These are phyloP conservation scores for Prionailurus viverrinus DNA, from an alignment of 2,113 vertebrate species.

Conservation along the genomic window DNA sequence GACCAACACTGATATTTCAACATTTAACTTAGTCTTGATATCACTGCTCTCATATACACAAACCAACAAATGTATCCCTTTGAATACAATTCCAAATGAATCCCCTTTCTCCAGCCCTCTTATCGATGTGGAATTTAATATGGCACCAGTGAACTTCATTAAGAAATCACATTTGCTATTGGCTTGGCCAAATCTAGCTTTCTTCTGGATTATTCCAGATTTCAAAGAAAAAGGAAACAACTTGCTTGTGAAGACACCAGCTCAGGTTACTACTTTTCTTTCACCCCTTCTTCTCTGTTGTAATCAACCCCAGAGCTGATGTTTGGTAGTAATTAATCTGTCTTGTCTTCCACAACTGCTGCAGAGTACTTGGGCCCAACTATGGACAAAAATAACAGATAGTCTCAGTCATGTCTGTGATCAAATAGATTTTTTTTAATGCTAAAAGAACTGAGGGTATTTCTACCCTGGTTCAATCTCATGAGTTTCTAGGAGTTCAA, in stretches of 20 bases:
- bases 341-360: neutral
- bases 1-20: neutral
- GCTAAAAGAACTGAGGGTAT: neutral
- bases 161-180: neutral
- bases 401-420: neutral
- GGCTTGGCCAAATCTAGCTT: neutral
- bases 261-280: neutral
- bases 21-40: neutral
- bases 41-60: neutral
- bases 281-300: neutral
- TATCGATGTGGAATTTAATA: neutral
- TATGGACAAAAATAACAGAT: neutral
- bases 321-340: neutral
- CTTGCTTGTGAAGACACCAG: constrained; percentile 4
- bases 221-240: neutral
- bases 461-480: neutral
- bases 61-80: neutral
- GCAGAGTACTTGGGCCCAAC: neutral
- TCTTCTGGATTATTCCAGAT: neutral
- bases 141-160: neutral
- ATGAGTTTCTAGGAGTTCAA: neutral
- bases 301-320: neutral
- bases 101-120: neutral
- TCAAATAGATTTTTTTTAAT: neutral
- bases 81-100: neutral